Evolutionary conservation across 2,888 invertebrate genomes (phyloP), one percentile per base, ranked within the genome.

Genomic region (Limnephilus rhombicus): DNA sequence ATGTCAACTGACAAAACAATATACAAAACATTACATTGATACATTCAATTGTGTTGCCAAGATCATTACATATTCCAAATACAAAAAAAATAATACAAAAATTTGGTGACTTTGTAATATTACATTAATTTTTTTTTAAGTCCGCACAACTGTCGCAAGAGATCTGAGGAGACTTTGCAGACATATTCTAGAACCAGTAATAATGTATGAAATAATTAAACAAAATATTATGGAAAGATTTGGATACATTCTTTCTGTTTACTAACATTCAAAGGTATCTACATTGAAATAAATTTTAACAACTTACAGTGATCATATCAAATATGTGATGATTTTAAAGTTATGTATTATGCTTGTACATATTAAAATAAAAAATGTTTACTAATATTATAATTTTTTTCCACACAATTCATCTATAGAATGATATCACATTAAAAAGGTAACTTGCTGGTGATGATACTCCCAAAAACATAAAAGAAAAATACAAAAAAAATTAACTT

Each of bases 401-500:
- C 68, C 68, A 68, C 68, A 24, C 68, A 68, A 68, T 68, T 68
- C n/a, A n/a, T 68, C 68, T 68, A 68, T 68, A 68, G 68, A 68
- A 68, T 68, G 68, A 68, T 68, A 68, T 68, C 68, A 68, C 68
- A 68, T 68, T 68, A 68, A 68, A 68, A 68, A 68, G 68, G 68
- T 68, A 68, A 68, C 68, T 24, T 68, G 68, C 68, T 68, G 68
- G 68, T 68, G 68, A 68, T 68, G 68, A 68, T n/a, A 68, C 68
- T n/a, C 68, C 68, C 68, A 68, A 68, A 68, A 68, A 68, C 68
- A 68, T 68, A 68, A 68, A 68, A 68, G 24, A 24, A 68, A 68
- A 68, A 68, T 24, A 68, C 68, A 68, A 24, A 68, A 24, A n/a
- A 68, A n/a, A 24, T 68, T n/a, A n/a, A 68, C 68, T 68, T 68